These are phyloP conservation scores for Neostethus bicornis DNA, from an alignment of 2,797 vertebrate species.

Conservation along the genomic window DNA sequence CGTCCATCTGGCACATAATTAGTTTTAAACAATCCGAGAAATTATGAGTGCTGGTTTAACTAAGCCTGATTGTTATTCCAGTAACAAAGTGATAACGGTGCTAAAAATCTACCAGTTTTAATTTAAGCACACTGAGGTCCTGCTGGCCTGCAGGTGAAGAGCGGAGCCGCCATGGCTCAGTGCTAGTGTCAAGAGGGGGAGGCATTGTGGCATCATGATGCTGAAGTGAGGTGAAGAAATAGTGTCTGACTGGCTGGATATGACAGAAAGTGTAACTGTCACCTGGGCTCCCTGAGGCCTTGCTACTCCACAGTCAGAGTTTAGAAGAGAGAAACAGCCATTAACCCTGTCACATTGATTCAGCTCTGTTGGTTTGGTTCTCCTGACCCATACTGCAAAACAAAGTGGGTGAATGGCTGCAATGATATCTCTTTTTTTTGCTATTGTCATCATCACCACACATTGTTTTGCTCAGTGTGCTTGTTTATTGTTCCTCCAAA, in stretches of 20 bases:
- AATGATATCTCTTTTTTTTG: slow-evolving; percentile 58
- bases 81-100: slow-evolving; percentile 19
- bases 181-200: slow-evolving; percentile 34
- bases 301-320: slow-evolving; percentile 66
- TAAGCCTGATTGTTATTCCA: slow-evolving; percentile 17
- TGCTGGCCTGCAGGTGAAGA: slow-evolving; percentile 39
- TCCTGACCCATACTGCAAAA: slow-evolving; percentile 59
- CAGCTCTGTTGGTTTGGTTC: slow-evolving; percentile 57
- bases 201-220: slow-evolving; percentile 18
- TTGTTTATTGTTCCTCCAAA: slow-evolving; percentile 63
- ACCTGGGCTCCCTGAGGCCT: slow-evolving; percentile 67
- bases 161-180: slow-evolving; percentile 27
- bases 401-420: slow-evolving; percentile 49
- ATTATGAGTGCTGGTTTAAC: slow-evolving; percentile 3
- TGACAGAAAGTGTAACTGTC: slow-evolving; percentile 75
- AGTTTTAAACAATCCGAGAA: slow-evolving; percentile 46
- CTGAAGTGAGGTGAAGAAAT: slow-evolving; percentile 64
- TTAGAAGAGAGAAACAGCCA: slow-evolving; percentile 71
- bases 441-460: slow-evolving; percentile 29
- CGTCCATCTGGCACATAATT: slow-evolving; percentile 31
- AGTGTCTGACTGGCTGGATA: slow-evolving; percentile 70
- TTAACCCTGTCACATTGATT: slow-evolving; percentile 79
- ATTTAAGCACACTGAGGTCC: slow-evolving; percentile 25
- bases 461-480: slow-evolving; percentile 29
- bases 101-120: slow-evolving; percentile 31